Evolutionary conservation across 2,797 vertebrate genomes (phyloP).

Genomic region (Masticophis lateralis): DNA sequence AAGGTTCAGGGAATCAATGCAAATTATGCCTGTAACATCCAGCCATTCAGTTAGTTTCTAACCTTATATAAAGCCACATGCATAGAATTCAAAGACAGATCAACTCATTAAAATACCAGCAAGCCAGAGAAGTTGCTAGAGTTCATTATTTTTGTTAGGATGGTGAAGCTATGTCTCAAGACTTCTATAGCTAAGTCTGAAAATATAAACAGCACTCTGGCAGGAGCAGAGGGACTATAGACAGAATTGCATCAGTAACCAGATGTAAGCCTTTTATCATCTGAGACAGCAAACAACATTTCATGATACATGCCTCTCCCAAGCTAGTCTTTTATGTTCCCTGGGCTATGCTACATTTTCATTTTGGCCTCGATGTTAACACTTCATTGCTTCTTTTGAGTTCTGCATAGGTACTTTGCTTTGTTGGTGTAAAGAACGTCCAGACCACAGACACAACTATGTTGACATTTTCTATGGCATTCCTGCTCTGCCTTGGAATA

Average conservation of each 20-base stretch:
- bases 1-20: neutral
- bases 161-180: neutral
- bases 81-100: neutral
- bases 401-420: neutral
- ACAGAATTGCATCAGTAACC: neutral
- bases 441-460: no score
- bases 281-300: neutral
- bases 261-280: neutral
- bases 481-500: neutral
- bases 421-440: neutral
- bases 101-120: neutral
- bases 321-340: neutral
- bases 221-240: neutral
- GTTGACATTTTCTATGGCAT: neutral
- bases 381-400: neutral
- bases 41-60: neutral
- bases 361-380: neutral
- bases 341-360: neutral
- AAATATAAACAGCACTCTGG: neutral
- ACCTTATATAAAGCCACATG: neutral
- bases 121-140: neutral
- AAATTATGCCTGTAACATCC: neutral
- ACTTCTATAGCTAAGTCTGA: neutral
- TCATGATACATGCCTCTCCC: neutral
- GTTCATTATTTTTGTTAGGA: neutral